These are phyloP conservation scores for Ellobium chinense DNA, from an alignment of 2,888 invertebrate species.

Conservation along the genomic window DNA sequence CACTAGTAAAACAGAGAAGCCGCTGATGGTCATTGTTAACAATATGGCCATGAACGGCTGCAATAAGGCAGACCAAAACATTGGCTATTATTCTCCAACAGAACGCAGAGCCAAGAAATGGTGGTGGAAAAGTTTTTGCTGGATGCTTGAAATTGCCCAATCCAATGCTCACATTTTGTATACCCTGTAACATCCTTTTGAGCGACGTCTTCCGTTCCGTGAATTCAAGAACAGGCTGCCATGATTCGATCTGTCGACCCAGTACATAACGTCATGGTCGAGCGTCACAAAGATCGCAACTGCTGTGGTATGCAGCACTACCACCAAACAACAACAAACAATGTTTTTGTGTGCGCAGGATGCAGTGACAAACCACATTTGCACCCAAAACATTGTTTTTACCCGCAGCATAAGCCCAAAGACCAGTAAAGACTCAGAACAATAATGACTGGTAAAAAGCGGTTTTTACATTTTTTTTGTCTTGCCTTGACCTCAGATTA, in stretches of 20 bases:
- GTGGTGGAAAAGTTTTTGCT: neutral
- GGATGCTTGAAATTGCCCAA: neutral
- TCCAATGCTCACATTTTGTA: neutral
- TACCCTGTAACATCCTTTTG: neutral
- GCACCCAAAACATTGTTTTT: neutral
- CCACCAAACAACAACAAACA: neutral
- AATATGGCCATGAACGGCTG: constrained; percentile 1
- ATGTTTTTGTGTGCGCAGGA: neutral
- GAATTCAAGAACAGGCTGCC: constrained; percentile 2
- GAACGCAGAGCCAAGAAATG: neutral
- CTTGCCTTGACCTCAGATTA: neutral
- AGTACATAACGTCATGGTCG: neutral
- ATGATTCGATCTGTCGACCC: neutral
- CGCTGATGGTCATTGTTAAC: neutral
- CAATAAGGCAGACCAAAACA: neutral
- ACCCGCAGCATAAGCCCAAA: neutral
- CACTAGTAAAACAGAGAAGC: neutral
- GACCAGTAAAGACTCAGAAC: neutral
- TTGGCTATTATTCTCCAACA: neutral
- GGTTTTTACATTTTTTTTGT: neutral
- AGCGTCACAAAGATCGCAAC: neutral
- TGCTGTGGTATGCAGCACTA: constrained; percentile 3
- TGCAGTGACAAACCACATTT: neutral
- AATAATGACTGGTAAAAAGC: neutral
- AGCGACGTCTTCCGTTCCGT: neutral